These are phyloP conservation scores for Verasper variegatus DNA, from an alignment of 2,113 vertebrate genomes.

Conservation along the genomic window DNA sequence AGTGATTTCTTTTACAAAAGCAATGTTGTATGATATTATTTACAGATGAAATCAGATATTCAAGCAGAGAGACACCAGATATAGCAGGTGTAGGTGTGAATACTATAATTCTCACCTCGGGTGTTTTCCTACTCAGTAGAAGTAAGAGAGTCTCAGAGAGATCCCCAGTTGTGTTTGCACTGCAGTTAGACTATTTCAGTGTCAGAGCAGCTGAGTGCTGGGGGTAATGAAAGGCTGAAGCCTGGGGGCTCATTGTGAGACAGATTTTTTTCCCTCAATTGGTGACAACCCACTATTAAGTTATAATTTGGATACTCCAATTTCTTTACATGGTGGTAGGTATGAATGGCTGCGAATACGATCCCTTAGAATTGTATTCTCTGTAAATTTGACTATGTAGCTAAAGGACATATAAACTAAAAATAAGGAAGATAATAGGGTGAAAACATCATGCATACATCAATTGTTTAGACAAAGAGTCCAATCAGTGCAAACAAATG, in stretches of 20 bases:
- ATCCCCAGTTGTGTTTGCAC: conserved; percentile 53
- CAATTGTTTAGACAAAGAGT: not conserved
- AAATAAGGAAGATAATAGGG: no score
- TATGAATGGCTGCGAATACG: conserved; percentile 1
- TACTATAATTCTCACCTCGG: conserved; percentile 56
- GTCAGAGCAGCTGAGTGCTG: conserved; percentile 42
- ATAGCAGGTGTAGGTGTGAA: conserved; percentile 47
- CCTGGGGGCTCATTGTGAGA: conserved; percentile 24
- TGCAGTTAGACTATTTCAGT: conserved; percentile 39
- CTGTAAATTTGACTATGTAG: no score
- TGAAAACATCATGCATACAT: not conserved
- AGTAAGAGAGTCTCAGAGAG: conserved; percentile 28
- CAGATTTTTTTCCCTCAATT: conserved; percentile 2
- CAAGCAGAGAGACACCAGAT: conserved; percentile 20
- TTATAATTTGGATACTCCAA: not conserved
- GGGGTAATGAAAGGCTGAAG: conserved; percentile 32
- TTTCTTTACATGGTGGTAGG: not conserved
- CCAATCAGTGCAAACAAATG: not conserved
- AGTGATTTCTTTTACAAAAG: not conserved
- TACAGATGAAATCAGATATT: conserved; percentile 24
- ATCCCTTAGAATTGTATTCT: not conserved
- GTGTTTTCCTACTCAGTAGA: conserved; percentile 52
- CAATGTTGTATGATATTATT: not conserved
- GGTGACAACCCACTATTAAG: not conserved
- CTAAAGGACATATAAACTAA: not conserved